Evolutionary conservation across 1,140 invertebrate genomes (phyloP), one percentile per base, ranked within the genome.

Genomic region (Caenorhabditis tropicalis): DNA sequence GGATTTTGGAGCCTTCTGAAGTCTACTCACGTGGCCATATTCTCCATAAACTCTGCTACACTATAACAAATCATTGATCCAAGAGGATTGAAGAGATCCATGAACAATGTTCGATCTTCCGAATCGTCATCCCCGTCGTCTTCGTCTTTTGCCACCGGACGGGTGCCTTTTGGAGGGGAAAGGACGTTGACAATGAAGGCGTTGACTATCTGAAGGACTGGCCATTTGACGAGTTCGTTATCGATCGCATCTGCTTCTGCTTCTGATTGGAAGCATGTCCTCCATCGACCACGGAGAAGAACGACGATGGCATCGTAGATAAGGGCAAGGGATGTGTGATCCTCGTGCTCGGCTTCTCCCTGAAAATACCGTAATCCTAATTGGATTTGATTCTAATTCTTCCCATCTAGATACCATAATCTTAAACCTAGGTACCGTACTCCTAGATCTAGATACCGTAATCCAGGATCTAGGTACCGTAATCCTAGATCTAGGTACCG

Each of bases 251-350:
- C 58, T 12, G 51, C 58, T 70, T 82, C 53, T 21, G 74, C 82
- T 24, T 70, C 60, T 21, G 36, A 31, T 15, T n/a, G 5, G 46
- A 51, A 27, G 16, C 21, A 31, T 6, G 82, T 58, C 19, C 79
- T 46, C 84, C 84, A 85, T 19, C 48, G 60, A 6, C 84, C 84
- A 29, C 81, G 85, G 0, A 85, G 80, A n/a, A 85, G 39, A 19
- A 79, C 58, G 0, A 46, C 48, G 56, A 65, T 85, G 16, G 70
- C 39, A 27, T 82, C 80, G 48, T 60, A 79, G 33, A 85, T 48
- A n/a, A 74, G 12, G 5, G 46, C 80, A 24, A 82, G 81, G 7
- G 56, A 65, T n/a, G 81, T 43, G 39, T 85, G 84, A 9, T 82
- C 79, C 9, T 51, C 80, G 15, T 85, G 56, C 29, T 85, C 81